A percentile compares a stretch with the other conserved stretches of the same genome.
Conservation (phyloP, 53 echinoderm and acorn worm species). For the Holothuria scabra region DNA sequence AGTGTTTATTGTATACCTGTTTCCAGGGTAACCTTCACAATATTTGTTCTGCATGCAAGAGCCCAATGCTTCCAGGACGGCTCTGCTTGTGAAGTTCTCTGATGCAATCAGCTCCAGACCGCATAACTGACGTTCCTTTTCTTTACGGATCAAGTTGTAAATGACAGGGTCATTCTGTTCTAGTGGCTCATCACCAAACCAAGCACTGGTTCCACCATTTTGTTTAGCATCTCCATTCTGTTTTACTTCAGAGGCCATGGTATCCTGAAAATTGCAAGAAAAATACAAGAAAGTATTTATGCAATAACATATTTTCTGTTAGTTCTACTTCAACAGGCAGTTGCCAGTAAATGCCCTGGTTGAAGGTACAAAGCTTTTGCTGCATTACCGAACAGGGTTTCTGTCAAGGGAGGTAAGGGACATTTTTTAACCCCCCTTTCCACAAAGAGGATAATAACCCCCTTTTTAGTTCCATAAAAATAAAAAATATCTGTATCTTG, state of each 20-base stretch:
- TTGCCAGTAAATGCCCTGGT: no score
- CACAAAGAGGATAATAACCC: no score
- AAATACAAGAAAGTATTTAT: not conserved
- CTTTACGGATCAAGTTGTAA: conserved; percentile 76
- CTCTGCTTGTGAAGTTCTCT: conserved; percentile 95
- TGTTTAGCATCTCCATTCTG: not conserved
- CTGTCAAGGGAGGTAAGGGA: no score
- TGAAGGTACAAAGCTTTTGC: no score
- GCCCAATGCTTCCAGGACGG: conserved; percentile 89
- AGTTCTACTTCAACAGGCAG: no score
- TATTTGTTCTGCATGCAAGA: conserved; percentile 98
- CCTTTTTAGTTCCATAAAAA: no score
- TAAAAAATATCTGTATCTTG: no score
- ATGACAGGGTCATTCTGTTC: conserved; percentile 88
- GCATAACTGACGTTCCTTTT: conserved; percentile 80
- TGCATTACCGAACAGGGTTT: no score
- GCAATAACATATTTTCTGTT: no score
- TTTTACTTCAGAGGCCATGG: not conserved
- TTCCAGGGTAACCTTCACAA: conserved; percentile 98
- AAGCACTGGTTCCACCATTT: conserved; percentile 41
- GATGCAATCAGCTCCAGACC: conserved; percentile 96
- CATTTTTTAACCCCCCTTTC: no score
- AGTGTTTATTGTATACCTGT: conserved; percentile 66
- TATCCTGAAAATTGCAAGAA: not conserved
- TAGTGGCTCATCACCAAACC: conserved; percentile 85